phyloP scores from a whole-genome alignment of 2,113 vertebrate species.

The Hippocampus zosterae region DNA sequence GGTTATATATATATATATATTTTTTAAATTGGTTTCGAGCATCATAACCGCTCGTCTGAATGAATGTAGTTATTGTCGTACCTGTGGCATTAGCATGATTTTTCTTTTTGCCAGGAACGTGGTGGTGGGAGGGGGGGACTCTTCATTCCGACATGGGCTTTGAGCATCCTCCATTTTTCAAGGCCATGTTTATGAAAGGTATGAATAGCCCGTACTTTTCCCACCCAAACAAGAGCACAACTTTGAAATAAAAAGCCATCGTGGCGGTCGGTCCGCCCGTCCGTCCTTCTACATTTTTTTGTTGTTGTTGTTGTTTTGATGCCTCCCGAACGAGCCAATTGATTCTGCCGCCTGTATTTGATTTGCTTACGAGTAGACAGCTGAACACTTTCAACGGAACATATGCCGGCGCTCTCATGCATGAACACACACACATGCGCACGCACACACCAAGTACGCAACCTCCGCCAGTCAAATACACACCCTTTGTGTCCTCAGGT shows the following conservation, averaged over 20 bases:
- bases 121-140: too few relatives aligned
- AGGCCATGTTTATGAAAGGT: slow-evolving; percentile 1
- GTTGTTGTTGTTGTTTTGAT: slow-evolving; percentile 20
- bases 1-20: too few relatives aligned
- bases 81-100: not conserved
- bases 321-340: slow-evolving; percentile 20
- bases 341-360: slow-evolving; percentile 26
- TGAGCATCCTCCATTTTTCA: not conserved
- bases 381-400: slow-evolving; percentile 56
- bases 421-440: slow-evolving; percentile 41
- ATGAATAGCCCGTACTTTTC: not conserved
- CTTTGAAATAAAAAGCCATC: not conserved
- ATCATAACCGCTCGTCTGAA: not conserved
- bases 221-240: not conserved
- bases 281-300: not conserved
- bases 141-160: not conserved
- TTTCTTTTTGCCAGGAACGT: not conserved
- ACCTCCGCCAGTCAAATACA: slow-evolving; percentile 39
- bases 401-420: slow-evolving; percentile 57
- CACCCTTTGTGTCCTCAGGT: slow-evolving; percentile 55
- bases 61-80: not conserved
- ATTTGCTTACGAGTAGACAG: slow-evolving; percentile 47
- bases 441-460: slow-evolving; percentile 32
- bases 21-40: not conserved
- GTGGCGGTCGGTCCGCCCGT: not conserved